Conservation (phyloP, 2,113 vertebrate species). For the Mixornis gularis region DNA sequence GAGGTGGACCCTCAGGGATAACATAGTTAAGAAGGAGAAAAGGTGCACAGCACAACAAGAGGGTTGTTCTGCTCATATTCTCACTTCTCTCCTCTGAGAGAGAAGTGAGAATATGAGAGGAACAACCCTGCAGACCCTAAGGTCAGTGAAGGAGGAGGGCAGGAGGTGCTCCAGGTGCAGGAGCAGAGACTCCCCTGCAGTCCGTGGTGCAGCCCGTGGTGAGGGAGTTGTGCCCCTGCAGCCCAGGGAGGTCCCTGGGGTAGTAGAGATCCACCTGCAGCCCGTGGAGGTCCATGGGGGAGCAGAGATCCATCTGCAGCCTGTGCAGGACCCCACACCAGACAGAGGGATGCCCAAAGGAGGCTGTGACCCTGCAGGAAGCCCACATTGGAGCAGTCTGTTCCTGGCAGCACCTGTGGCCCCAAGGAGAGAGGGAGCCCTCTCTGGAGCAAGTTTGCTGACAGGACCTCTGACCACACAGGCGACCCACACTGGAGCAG, state of each 20-base stretch:
- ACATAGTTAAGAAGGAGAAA: background rate
- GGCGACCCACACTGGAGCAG: background rate
- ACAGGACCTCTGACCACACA: background rate
- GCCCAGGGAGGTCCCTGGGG: too few species aligned
- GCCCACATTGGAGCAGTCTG: too few species aligned
- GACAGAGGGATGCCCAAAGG: background rate
- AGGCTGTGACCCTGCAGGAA: background rate
- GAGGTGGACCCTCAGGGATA: background rate
- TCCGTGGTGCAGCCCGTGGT: rapidly evolving
- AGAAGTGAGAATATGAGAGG: background rate
- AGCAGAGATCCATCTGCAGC: background rate
- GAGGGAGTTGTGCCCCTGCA: background rate
- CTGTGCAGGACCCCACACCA: background rate
- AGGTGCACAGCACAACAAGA: background rate
- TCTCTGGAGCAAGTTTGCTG: background rate
- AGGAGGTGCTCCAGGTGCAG: background rate
- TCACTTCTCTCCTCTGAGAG: too few species aligned
- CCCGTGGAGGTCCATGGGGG: rapidly evolving
- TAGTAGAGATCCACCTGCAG: background rate
- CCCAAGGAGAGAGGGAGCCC: background rate
- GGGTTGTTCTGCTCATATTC: too few species aligned
- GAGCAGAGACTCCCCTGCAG: background rate
- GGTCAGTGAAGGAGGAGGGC: background rate
- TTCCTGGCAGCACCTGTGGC: background rate
- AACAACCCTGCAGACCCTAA: background rate